A percentile compares a stretch with the other conserved stretches of the same genome.
phyloP scores from a whole-genome alignment of 1,140 invertebrate genomes.

The Monochamus saltuarius region DNA sequence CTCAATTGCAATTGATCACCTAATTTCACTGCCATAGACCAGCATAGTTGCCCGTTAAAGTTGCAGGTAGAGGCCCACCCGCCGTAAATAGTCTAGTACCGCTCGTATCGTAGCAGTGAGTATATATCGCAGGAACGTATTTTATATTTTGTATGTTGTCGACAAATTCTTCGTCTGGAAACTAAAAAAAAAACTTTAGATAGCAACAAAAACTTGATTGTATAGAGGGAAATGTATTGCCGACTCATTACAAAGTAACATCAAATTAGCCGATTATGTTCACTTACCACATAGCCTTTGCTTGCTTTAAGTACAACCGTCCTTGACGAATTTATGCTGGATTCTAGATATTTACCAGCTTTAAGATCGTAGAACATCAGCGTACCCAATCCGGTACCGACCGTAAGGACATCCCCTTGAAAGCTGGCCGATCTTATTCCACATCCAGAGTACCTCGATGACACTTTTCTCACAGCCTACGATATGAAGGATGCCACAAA shows the following conservation, averaged over 20 bases:
- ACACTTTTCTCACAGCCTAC: slow-evolving; percentile 64
- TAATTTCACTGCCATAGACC: slow-evolving; percentile 62
- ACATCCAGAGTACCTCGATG: slow-evolving; percentile 78
- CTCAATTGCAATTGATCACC: not conserved
- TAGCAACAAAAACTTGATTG: not conserved
- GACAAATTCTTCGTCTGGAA: slow-evolving; percentile 78
- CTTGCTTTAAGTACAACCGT: slow-evolving; percentile 87
- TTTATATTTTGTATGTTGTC: slow-evolving; percentile 81
- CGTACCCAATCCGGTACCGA: slow-evolving; percentile 89
- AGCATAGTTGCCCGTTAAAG: slow-evolving; percentile 81
- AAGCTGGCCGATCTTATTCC: slow-evolving; percentile 90
- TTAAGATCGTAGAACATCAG: slow-evolving; percentile 93
- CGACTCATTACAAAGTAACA: too few relatives aligned
- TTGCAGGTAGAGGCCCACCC: slow-evolving; percentile 88
- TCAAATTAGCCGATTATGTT: too few relatives aligned
- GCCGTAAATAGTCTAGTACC: slow-evolving; percentile 91
- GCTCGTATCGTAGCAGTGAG: slow-evolving; percentile 91
- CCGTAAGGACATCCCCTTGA: slow-evolving; percentile 84
- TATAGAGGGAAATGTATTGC: too few relatives aligned
- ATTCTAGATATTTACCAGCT: slow-evolving; percentile 88
- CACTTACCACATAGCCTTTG: slow-evolving; percentile 84
- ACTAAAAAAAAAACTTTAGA: slow-evolving; percentile 57
- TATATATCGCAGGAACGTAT: slow-evolving; percentile 92
- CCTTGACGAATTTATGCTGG: slow-evolving; percentile 81
- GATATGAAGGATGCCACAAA: too few relatives aligned